Evolutionary conservation across 2,113 vertebrate species (phyloP).

Genomic region (Podilymbus podiceps): DNA sequence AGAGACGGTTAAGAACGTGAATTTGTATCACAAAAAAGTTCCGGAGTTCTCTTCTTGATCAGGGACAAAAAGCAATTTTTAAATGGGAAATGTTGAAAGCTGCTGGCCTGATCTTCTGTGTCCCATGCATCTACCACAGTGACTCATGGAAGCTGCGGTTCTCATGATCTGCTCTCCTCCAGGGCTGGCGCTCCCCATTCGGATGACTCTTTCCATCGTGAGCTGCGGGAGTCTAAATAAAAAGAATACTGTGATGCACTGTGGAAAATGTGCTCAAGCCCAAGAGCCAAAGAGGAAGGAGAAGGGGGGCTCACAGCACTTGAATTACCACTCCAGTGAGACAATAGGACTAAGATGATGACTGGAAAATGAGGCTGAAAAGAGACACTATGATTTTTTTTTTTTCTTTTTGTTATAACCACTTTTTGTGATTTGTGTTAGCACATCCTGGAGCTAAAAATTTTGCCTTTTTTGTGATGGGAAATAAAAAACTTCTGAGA

Average conservation of each 20-base stretch:
- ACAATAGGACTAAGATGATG: conserved; percentile 24
- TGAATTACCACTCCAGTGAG: conserved; percentile 44
- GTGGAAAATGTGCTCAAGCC: conserved; percentile 46
- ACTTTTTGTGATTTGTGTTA: background rate
- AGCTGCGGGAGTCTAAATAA: conserved; percentile 45
- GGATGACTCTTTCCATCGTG: conserved; percentile 39
- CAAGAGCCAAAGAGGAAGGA: conserved; percentile 47
- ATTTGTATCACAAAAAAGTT: background rate
- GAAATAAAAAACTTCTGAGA: conserved; percentile 26
- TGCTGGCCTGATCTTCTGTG: background rate
- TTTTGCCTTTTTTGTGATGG: background rate
- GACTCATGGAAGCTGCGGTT: conserved; percentile 49
- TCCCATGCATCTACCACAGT: background rate
- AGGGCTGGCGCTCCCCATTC: conserved; percentile 10
- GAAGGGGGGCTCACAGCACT: conserved; percentile 8
- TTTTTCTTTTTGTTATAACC: background rate
- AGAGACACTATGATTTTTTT: background rate
- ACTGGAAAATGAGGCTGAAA: conserved; percentile 42
- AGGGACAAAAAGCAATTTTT: conserved; percentile 35
- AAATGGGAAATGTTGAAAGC: background rate
- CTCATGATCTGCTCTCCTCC: conserved; percentile 42
- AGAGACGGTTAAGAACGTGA: background rate
- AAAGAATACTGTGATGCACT: conserved; percentile 44
- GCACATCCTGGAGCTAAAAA: background rate
- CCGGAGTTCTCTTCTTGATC: background rate